A percentile compares a stretch with the other conserved stretches of the same genome.
Conservation (phyloP, 2,888 invertebrate species). For the Mamestra brassicae region DNA sequence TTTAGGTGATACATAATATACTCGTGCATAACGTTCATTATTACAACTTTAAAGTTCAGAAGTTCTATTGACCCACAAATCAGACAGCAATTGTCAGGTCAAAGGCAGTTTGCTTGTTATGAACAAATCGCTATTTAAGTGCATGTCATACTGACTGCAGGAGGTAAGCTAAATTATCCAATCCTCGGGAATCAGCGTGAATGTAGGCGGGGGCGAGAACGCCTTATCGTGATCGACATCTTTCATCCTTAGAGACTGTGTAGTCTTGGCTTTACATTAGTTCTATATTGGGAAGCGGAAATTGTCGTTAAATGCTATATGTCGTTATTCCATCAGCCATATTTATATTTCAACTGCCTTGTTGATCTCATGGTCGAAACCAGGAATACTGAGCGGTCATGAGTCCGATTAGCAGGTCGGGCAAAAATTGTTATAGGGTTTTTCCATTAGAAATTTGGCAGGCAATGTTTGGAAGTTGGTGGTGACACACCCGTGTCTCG, state of each 20-base stretch:
- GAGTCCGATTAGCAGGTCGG: too few species aligned
- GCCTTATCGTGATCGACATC: slow-evolving; percentile 46
- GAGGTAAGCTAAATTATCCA: slow-evolving; percentile 56
- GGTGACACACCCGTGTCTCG: too few species aligned
- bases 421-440: too few species aligned
- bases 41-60: background rate
- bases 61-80: background rate
- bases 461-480: too few species aligned
- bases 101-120: slow-evolving; percentile 12
- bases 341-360: too few species aligned
- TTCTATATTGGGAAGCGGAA: background rate
- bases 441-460: too few species aligned
- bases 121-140: slow-evolving; percentile 50
- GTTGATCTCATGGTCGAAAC: too few species aligned
- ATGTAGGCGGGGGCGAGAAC: slow-evolving; percentile 37
- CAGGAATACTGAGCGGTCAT: too few species aligned
- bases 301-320: too few species aligned
- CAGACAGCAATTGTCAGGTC: slow-evolving; percentile 9
- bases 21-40: background rate
- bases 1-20: too few species aligned
- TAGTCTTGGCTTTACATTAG: background rate
- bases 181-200: slow-evolving; percentile 46
- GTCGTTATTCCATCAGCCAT: too few species aligned
- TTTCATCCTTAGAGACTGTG: slow-evolving; percentile 4
- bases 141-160: slow-evolving; percentile 27